These are phyloP conservation scores for Trichoplusia ni DNA, from an alignment of 1,140 invertebrate genomes.

Conservation along the genomic window DNA sequence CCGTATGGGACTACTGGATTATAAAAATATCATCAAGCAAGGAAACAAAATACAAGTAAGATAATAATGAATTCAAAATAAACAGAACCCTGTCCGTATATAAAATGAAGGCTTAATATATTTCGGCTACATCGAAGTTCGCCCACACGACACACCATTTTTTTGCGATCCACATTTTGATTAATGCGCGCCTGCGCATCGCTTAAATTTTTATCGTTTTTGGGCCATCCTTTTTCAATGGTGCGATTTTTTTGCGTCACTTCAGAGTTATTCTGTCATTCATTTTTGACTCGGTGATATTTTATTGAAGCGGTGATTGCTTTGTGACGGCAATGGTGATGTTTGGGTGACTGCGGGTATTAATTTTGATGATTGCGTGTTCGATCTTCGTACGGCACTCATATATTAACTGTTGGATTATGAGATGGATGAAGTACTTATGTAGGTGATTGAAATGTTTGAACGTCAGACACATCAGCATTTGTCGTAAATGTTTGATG, in stretches of 20 bases:
- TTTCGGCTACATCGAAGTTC: slow-evolving; percentile 32
- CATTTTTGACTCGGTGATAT: slow-evolving; percentile 25
- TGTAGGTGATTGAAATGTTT: too few species aligned
- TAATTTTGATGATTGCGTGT: not conserved
- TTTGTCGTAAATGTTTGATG: too few species aligned
- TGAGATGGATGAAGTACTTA: too few species aligned
- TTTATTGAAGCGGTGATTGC: slow-evolving; percentile 9
- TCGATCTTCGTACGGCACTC: too few species aligned
- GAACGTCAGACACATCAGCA: too few species aligned
- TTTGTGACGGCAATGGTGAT: not conserved
- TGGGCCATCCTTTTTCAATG: slow-evolving; percentile 52
- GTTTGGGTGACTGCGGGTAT: not conserved
- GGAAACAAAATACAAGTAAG: too few species aligned
- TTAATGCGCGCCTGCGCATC: slow-evolving; percentile 53
- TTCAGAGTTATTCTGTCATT: slow-evolving; percentile 32
- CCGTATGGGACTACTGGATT: too few species aligned
- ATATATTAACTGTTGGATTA: too few species aligned
- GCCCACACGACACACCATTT: slow-evolving; percentile 54
- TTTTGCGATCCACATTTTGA: slow-evolving; percentile 68
- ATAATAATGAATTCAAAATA: not conserved
- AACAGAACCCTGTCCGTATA: slow-evolving; percentile 1
- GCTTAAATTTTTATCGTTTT: slow-evolving; percentile 61
- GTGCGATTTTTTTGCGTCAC: slow-evolving; percentile 41
- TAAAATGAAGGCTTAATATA: not conserved
- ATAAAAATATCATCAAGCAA: too few species aligned